Base-by-base conservation (phyloP, 1,140 invertebrate genomes). In the Rhizoglyphus robini region DNA sequence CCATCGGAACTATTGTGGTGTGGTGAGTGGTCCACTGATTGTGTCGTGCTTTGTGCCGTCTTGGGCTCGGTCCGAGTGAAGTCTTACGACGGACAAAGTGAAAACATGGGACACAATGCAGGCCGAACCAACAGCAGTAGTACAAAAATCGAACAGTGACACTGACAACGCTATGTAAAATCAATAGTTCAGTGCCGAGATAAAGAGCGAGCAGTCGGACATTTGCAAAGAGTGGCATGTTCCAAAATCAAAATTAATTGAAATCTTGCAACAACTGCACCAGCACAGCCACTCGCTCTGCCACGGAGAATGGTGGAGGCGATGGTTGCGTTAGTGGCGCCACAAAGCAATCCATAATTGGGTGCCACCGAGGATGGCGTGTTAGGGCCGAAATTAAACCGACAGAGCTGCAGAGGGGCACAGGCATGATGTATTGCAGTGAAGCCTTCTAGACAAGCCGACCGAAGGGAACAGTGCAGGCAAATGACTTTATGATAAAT, bases 201-300 rank as follows among this genome's bases (percentile, higher is more conserved):
- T 54, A 54, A 54, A 54, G 20, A 23, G 51, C 51, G 23, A 5
- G 51, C 51, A 54, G 51, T 54, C 31, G 51, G 51, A 54, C 51
- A 54, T 54, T 54, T 54, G 51, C 51, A 54, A 54, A 54, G 51
- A 54, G 51, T 54, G 51, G 51, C 51, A 54, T 54, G 51, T 54
- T 54, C 51, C 51, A 54, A 54, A 54, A 54, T 54, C 51, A 54
- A 54, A 54, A 54, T 54, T 54, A 54, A 54, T 54, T 54, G 51
- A 54, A 54, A 54, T 54, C 51, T 5, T 11, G 51, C 51, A 32
- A 32, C 20, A 23, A 32, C 51, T 8, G 51, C 8, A 23, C 23
- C 8, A 11, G 51, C 8, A 32, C 8, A 8, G 51, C 23, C 51
- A 41, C 36, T 41, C 36, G 8, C 36, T 11, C 36, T 41, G 18